Evolutionary conservation across 1,140 invertebrate species (phyloP), one percentile per base, ranked within the genome.

Genomic region (Euwallacea similis): DNA sequence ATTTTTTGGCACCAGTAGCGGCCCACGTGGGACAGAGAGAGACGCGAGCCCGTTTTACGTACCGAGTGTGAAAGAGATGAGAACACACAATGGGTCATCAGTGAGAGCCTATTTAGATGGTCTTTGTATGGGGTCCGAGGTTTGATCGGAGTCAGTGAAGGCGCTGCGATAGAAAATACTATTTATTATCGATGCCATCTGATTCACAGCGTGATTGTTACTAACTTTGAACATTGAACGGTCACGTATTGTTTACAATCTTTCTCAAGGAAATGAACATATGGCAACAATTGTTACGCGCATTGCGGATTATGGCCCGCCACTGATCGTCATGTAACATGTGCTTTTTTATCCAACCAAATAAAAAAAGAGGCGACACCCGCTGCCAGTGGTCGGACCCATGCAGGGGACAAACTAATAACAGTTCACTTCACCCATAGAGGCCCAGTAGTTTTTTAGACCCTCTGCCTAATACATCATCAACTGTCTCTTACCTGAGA

Each of bases 41-140:
- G 41, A 65, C 42, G 47, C 2, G 15, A 7, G 3, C 43, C 16
- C 21, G 13, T 10, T 60, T 41, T 8, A 50, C 63, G 41, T n/a
- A 55, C 21, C 13, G 16, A 13, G 61, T 2, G 41, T 13, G 15
- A 59, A 43, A 13, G 50, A 65, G 43, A 71, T 9, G 54, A 42
- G 11, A 53, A n/a, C 44, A 42, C 8, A 65, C 61, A 44, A 65
- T 71, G 15, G 69, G 42, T 61, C 62, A 65, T 65, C 43, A 46
- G 62, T 58, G 33, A 69, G 16, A 60, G 21, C 59, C 50, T 58
- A 61, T 61, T 66, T 69, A 69, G 65, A 71, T 62, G 63, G 58
- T 55, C 70, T 72, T 72, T 66, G 70, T 72, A 72, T 72, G 70
- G 70, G 70, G 70, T 72, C 70, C 64, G 64, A 41, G 44, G 56